Conservation (phyloP, 2,797 vertebrate genomes). For the Labroides dimidiatus region DNA sequence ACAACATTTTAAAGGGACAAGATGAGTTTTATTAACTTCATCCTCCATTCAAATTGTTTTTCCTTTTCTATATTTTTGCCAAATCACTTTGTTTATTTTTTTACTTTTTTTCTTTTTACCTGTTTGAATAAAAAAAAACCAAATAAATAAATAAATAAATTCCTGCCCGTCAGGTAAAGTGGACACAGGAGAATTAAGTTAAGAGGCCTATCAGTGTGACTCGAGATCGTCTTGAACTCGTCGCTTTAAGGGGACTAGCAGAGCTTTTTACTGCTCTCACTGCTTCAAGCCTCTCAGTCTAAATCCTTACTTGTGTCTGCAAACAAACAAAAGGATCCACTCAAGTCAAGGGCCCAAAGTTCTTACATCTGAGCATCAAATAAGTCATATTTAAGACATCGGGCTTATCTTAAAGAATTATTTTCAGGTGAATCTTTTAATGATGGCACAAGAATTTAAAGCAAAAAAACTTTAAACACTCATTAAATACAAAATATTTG, state of each 20-base stretch:
- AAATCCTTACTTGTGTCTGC: constrained; percentile 58
- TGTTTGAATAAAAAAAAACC: too few species aligned
- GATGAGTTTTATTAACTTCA: too few species aligned
- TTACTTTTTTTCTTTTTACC: too few species aligned
- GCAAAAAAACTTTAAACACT: too few species aligned
- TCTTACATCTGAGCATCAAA: background rate
- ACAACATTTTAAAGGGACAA: too few species aligned
- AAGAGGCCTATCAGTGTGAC: constrained; percentile 52
- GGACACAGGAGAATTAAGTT: constrained; percentile 38
- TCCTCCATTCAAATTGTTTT: too few species aligned
- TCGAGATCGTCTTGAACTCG: constrained; percentile 22
- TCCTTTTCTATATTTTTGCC: too few species aligned
- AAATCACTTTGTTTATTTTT: too few species aligned
- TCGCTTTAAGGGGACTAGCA: constrained; percentile 63
- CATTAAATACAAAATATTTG: too few species aligned
- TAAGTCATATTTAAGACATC: background rate
- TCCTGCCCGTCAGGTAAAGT: constrained; percentile 6
- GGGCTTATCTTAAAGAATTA: background rate
- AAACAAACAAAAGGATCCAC: constrained; percentile 41
- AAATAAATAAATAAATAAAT: too few species aligned
- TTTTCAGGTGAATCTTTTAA: background rate
- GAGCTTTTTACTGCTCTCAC: constrained; percentile 43
- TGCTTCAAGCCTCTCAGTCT: constrained; percentile 35
- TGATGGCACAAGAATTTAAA: too few species aligned
- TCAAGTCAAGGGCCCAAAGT: background rate